Conservation (phyloP, 2,113 vertebrate species). For the Gymnocephalus cernua region DNA sequence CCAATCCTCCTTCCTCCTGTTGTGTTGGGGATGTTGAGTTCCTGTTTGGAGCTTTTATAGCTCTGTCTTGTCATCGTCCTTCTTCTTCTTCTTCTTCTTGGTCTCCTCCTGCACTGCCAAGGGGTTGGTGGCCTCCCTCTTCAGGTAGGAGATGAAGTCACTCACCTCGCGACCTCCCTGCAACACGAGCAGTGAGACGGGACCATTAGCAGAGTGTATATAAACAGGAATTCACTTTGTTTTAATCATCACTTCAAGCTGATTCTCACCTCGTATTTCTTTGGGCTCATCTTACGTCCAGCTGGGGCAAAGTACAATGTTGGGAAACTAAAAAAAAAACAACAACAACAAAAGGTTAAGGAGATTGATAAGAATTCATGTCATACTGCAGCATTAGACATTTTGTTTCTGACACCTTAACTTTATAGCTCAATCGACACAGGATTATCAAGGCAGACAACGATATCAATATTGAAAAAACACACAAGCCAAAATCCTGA, state of each 20-base stretch:
- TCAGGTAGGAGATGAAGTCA: slow-evolving; percentile 96
- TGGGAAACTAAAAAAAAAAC: slow-evolving; percentile 88
- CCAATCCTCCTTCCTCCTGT: slow-evolving; percentile 47
- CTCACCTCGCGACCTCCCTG: slow-evolving; percentile 96
- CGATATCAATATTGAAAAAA: too few relatives aligned
- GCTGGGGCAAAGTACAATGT: slow-evolving; percentile 96
- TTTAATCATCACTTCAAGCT: not conserved
- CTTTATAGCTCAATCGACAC: too few relatives aligned
- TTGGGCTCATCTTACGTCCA: slow-evolving; percentile 93
- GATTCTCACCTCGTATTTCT: slow-evolving; percentile 93
- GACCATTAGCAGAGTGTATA: not conserved
- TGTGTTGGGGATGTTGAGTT: slow-evolving; percentile 39
- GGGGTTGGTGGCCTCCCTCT: slow-evolving; percentile 91
- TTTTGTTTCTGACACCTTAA: not conserved
- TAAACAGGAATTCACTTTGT: not conserved
- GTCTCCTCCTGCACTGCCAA: slow-evolving; percentile 90
- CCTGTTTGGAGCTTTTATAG: slow-evolving; percentile 76
- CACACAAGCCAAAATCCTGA: not conserved
- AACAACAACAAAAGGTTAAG: not conserved
- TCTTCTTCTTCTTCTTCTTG: slow-evolving; percentile 92
- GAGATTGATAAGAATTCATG: not conserved
- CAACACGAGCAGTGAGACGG: not conserved
- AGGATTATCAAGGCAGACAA: not conserved
- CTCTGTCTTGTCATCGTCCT: slow-evolving; percentile 57
- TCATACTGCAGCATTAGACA: not conserved